These are phyloP conservation scores for Alligator sinensis DNA, from an alignment of 2,113 vertebrate genomes.

Conservation along the genomic window DNA sequence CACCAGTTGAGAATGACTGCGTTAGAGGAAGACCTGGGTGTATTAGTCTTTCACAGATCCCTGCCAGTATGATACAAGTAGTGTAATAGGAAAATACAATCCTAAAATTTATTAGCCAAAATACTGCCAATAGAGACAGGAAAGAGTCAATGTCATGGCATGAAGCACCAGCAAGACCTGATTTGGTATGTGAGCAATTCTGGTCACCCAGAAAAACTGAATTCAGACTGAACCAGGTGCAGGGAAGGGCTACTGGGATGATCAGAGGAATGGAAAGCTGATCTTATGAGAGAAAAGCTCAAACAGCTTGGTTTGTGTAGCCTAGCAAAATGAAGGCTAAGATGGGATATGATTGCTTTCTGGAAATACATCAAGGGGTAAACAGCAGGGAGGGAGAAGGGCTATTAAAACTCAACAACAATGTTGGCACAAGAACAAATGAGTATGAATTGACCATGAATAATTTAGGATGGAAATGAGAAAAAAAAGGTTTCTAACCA, in stretches of 20 bases:
- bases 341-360: not conserved
- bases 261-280: too few relatives aligned
- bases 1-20: not conserved
- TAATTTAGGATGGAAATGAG: not conserved
- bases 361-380: not conserved
- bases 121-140: not conserved
- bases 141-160: not conserved
- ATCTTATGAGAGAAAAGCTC: too few relatives aligned
- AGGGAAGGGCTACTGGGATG: too few relatives aligned
- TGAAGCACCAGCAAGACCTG: not conserved
- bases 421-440: not conserved
- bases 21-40: not conserved
- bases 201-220: too few relatives aligned
- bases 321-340: not conserved
- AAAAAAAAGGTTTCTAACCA: rapidly evolving
- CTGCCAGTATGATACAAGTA: not conserved
- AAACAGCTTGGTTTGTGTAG: too few relatives aligned
- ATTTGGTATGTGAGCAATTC: too few relatives aligned
- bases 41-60: not conserved
- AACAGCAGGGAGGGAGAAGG: not conserved
- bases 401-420: not conserved
- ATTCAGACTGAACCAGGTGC: too few relatives aligned
- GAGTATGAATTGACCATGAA: not conserved
- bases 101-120: not conserved
- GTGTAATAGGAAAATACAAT: rapidly evolving